Conservation (phyloP, 2,888 invertebrate genomes). For the Hipparchia semele region DNA sequence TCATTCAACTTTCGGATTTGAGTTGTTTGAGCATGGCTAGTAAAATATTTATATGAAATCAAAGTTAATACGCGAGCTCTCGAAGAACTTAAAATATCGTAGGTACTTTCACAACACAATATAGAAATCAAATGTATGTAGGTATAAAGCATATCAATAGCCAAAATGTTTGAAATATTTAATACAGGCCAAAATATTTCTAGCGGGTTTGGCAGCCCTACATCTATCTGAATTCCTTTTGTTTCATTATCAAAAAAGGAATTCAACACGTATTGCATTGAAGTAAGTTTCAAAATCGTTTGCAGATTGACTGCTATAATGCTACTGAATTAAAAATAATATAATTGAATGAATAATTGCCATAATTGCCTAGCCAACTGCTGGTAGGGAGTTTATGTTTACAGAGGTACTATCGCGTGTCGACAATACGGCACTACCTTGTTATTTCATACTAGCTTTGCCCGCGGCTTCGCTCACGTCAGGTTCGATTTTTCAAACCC, state of each 20-base stretch:
- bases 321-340: constrained; percentile 41
- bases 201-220: not conserved
- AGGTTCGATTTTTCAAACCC: no score
- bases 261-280: not conserved
- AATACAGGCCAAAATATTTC: not conserved
- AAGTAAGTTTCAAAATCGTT: constrained; percentile 5
- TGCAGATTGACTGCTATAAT: not conserved
- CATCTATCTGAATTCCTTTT: constrained; percentile 3
- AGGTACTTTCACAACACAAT: no score
- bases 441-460: no score
- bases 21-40: no score
- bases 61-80: no score
- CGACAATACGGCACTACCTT: not conserved
- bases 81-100: no score
- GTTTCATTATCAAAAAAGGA: not conserved
- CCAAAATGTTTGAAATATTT: not conserved
- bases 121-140: not conserved
- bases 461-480: no score
- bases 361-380: not conserved
- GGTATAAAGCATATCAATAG: not conserved
- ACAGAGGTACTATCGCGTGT: not conserved
- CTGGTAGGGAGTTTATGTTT: constrained; percentile 4
- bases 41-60: no score
- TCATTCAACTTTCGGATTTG: no score
- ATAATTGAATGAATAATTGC: not conserved